phyloP scores from a whole-genome alignment of 2,113 vertebrate species.

The Nothobranchius kuhntae region DNA sequence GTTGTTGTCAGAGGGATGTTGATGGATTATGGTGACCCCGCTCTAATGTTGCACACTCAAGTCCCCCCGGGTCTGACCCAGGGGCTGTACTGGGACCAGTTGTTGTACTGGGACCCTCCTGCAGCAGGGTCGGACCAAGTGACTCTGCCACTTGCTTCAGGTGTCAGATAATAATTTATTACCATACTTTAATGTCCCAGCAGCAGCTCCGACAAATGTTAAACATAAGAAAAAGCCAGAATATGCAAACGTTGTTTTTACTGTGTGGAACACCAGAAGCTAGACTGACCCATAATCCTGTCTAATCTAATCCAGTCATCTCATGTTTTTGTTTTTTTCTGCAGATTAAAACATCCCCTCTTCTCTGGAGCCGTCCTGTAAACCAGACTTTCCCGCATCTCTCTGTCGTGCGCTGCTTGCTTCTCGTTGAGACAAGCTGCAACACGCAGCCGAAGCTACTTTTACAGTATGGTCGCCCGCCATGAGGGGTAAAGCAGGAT shows the following conservation, averaged over 20 bases:
- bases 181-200: slow-evolving; percentile 21
- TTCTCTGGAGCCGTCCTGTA: not conserved
- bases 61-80: slow-evolving; percentile 40
- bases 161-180: slow-evolving; percentile 46
- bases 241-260: not conserved
- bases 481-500: slow-evolving; percentile 22
- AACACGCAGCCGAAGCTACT: slow-evolving; percentile 17
- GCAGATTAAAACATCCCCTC: too few species aligned
- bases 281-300: too few species aligned
- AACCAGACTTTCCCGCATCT: slow-evolving; percentile 15
- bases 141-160: slow-evolving; percentile 53
- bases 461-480: slow-evolving; percentile 19
- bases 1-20: slow-evolving; percentile 11
- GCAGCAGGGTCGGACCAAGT: slow-evolving; percentile 32
- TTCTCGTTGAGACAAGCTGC: slow-evolving; percentile 12
- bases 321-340: too few species aligned
- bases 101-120: slow-evolving; percentile 42
- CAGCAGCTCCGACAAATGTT: slow-evolving; percentile 45
- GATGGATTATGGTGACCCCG: slow-evolving; percentile 26
- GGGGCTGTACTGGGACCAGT: slow-evolving; percentile 51
- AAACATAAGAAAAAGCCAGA: not conserved
- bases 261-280: too few species aligned
- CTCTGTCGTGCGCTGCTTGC: not conserved
- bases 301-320: too few species aligned
- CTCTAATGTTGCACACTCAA: slow-evolving; percentile 29